Evolutionary conservation across 2,113 vertebrate genomes (phyloP), one percentile per base, ranked within the genome.

Genomic region (Passerina amoena): DNA sequence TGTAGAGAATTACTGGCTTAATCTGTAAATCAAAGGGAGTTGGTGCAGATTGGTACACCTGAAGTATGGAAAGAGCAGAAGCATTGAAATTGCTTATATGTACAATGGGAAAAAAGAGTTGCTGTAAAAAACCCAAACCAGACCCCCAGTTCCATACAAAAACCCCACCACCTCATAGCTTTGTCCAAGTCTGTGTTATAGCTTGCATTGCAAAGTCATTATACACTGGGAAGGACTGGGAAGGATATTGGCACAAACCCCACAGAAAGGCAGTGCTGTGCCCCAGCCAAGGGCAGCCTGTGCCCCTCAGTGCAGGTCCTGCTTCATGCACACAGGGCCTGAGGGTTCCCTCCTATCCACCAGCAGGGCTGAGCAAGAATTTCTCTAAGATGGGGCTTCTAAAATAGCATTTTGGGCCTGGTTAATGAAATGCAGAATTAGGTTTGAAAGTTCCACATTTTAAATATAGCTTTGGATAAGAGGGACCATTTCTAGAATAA

Each of bases 281-380:
- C 22, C 56, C 65, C 42, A 71, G 50, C 11, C 33, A 28, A 25
- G 27, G 42, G 30, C 15, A 70, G 27, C 42, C 59, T 2, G 1
- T 75, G 44, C 38, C 24, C 11, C 4, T 60, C 68, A 22, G 40
- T 14, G 14, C 60, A 79, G 30, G 21, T 20, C 80, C 53, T 35
- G 21, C 35, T 50, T 37, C 1, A 0, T 30, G 53, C 68, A 37
- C 5, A 25, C 4, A 10, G 25, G 4, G 31, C 1, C 37, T 17
- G 28, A 5, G 31, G 13, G 12, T 20, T 30, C 53, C 37, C 12
- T 70, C 35, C 77, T 14, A 0, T 28, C 30, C 37, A 35, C 47
- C 51, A 59, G 8, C 7, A 21, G 44, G 21, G 53, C n/a, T 44
- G 11, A 19, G 9, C 27, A 79, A 51, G 40, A 47, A 24, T 45